These are phyloP conservation scores for Dorcus hopei DNA, from an alignment of 2,888 invertebrate species.

Conservation along the genomic window DNA sequence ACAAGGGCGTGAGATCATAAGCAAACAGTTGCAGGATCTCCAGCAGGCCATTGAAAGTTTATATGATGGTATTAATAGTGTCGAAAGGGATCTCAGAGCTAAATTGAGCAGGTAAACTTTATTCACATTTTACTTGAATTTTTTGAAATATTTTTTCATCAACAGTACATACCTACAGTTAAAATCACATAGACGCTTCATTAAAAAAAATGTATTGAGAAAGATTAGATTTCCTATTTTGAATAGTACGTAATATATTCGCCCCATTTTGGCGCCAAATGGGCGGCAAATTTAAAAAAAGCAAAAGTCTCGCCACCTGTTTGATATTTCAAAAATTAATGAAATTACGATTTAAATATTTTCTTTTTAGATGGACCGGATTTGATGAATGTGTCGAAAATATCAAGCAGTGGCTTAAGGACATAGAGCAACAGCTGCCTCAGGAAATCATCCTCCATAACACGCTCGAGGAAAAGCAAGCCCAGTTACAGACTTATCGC, in stretches of 20 bases:
- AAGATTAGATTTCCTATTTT: no score
- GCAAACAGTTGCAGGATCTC: slow-evolving; percentile 77
- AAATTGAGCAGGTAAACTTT: slow-evolving; percentile 61
- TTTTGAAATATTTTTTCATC: no score
- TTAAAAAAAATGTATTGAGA: no score
- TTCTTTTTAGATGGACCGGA: slow-evolving; percentile 68
- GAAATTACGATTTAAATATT: no score
- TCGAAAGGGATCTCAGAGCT: slow-evolving; percentile 77
- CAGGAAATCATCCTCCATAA: slow-evolving; percentile 80
- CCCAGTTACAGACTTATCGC: slow-evolving; percentile 83
- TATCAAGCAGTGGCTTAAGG: slow-evolving; percentile 83
- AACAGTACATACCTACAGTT: no score
- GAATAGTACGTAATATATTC: no score
- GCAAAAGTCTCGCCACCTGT: no score
- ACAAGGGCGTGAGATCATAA: slow-evolving; percentile 82
- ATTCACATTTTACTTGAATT: neutral
- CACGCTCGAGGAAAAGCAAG: slow-evolving; percentile 84
- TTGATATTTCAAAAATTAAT: no score
- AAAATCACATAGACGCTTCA: no score
- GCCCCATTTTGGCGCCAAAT: no score
- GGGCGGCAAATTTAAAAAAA: no score
- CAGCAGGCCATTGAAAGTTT: slow-evolving; percentile 77
- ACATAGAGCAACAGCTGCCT: slow-evolving; percentile 73
- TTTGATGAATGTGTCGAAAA: slow-evolving; percentile 83
- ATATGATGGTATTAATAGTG: slow-evolving; percentile 74